Base-by-base conservation (phyloP, 1,140 invertebrate genomes). In the Zaprionus camerounensis region DNA sequence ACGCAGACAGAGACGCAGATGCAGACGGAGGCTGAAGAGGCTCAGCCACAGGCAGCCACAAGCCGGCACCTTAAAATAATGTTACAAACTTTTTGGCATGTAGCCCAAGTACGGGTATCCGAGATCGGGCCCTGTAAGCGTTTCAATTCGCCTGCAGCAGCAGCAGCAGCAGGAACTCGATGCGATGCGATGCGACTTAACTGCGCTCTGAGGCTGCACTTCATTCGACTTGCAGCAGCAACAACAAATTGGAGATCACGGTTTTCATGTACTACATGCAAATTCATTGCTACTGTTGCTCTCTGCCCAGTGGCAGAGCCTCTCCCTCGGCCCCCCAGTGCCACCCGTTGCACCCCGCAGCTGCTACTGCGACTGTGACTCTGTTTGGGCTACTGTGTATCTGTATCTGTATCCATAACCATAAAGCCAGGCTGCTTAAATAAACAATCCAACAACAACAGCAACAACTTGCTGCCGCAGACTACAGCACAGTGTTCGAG, bases 271-370 rank as follows among this genome's bases (percentile, higher is more conserved):
- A 91, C 69, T 91, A 92, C 91, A 92, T 91, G 90, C 78, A 92
- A 92, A 92, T 92, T 91, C 91, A 91, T 92, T 91, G 91, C 91
- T 92, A 92, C 91, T 91, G 91, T 90, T 88, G 84, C 81, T 79
- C 74, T 70, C 82, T 63, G 67, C 49, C 66, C 65, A 69, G 70
- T 49, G 62, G 44, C 75, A 72, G 56, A 51, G 51, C 59, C 51
- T 44, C 63, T 34, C 26, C 67, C 57, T 41, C 44, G 15, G 3
- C 20, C 53, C 22, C 24, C 15, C 9, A 56, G 46, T 20, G 28
- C 7, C 9, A 3, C 31, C 31, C 31, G 31, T 36, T 46, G 51
- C 17, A 11, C 38, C 11, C 38, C 20, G 13, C 64, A 11, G 13
- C 15, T 44, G 15, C 41, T 2, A 7, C n/a, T 44, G 41, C n/a